phyloP scores from a whole-genome alignment of 2,888 invertebrate genomes.

The Bellardia pandia region DNA sequence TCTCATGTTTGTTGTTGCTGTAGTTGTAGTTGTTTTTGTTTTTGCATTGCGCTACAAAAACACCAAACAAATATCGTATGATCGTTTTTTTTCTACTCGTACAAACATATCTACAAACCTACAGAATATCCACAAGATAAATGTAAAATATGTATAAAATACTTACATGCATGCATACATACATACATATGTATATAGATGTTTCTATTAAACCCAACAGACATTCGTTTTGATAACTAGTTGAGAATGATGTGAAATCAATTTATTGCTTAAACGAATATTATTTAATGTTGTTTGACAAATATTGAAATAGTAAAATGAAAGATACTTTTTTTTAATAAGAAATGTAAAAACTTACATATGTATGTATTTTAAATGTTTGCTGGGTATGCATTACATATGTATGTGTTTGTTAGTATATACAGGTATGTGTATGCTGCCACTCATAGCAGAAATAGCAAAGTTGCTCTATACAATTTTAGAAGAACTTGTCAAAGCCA shows the following conservation, averaged over 20 bases:
- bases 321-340: too few relatives aligned
- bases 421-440: background rate
- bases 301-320: too few relatives aligned
- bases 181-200: background rate
- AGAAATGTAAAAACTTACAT: too few relatives aligned
- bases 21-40: background rate
- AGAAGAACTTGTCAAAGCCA: conserved; percentile 84
- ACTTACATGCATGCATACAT: background rate
- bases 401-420: background rate
- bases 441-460: conserved; percentile 73
- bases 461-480: conserved; percentile 82
- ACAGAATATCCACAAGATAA: conserved; percentile 19
- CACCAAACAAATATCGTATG: conserved; percentile 31
- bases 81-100: conserved; percentile 37
- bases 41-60: conserved; percentile 36
- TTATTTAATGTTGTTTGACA: too few relatives aligned
- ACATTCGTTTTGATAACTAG: too few relatives aligned
- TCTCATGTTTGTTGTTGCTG: background rate
- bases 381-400: background rate
- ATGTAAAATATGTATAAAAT: conserved; percentile 53
- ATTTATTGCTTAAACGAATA: too few relatives aligned
- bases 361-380: background rate
- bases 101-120: background rate
- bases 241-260: too few relatives aligned
- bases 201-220: too few relatives aligned